Evolutionary conservation across 1,140 invertebrate genomes (phyloP), one percentile per base, ranked within the genome.

Genomic region (Cepaea nemoralis): DNA sequence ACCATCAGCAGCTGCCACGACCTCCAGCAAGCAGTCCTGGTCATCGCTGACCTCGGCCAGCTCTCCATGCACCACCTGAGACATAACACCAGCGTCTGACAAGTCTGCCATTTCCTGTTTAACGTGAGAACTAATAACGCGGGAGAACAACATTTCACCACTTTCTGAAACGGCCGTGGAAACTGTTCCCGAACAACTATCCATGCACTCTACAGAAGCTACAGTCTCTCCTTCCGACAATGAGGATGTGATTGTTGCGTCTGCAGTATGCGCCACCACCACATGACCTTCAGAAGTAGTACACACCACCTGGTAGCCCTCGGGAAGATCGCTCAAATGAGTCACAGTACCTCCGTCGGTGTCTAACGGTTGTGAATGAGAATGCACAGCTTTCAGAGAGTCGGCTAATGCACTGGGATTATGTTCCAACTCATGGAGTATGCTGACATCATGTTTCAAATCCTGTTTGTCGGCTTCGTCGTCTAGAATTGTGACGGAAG

Each of bases 251-350:
- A 55, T 24, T 55, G 24, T n/a, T 40, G 55, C 12, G 24, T 27
- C 5, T n/a, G 77, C 35, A 31, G 14, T 2, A n/a, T 31, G 31
- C 6, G 31, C 42, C 22, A 77, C 75, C 37, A 77, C 59, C 14
- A 77, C 75, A 27, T 77, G 75, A 27, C 75, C 75, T 37, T 77
- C 75, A 2, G 55, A 39, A 19, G 75, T 77, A 0, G 75, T 77
- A n/a, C 50, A 63, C 1, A 77, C 31, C 19, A 77, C 75, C 8
- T 63, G 75, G 35, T 31, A 77, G 5, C 75, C 75, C 5, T 77
- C 33, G 10, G 75, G 75, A 37, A 77, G 63, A 22, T 66, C 75
- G 66, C 12, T 77, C n/a, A 77, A 50, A n/a, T 77, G 75, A 42
- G 48, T 35, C 3, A 77, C 35, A 1, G 50, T 24, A 3, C 40